phyloP scores from a whole-genome alignment of 2,797 vertebrate species.

The Chelonia mydas region DNA sequence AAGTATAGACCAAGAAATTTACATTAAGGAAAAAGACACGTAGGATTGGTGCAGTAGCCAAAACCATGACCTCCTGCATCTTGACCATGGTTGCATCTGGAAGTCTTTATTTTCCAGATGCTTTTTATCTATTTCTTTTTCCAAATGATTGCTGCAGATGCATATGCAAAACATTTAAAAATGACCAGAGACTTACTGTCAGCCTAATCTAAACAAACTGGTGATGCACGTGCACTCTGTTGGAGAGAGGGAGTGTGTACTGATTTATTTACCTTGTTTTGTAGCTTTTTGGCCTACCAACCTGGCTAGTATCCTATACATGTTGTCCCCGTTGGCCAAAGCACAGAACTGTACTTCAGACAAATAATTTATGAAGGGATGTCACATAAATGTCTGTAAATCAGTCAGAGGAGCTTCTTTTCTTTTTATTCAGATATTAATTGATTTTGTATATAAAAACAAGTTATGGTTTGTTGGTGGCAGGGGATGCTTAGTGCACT shows the following conservation, averaged over 20 bases:
- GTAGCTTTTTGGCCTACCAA: background rate
- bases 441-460: background rate
- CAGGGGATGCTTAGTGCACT: background rate
- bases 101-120: slow-evolving; percentile 44
- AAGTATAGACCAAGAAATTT: background rate
- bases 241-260: background rate
- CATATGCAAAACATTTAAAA: background rate
- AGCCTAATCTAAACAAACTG: background rate
- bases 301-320: background rate
- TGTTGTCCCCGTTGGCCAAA: background rate
- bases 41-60: background rate
- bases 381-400: background rate
- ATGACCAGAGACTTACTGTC: background rate
- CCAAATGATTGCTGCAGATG: background rate
- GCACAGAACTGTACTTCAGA: background rate
- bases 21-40: background rate
- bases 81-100: background rate
- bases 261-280: background rate
- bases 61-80: background rate
- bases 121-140: slow-evolving; percentile 23
- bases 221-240: background rate
- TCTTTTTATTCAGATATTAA: background rate
- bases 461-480: background rate
- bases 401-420: background rate
- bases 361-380: background rate